These are phyloP conservation scores for Pleuronectes platessa DNA, from an alignment of 2,113 vertebrate genomes.

Conservation along the genomic window DNA sequence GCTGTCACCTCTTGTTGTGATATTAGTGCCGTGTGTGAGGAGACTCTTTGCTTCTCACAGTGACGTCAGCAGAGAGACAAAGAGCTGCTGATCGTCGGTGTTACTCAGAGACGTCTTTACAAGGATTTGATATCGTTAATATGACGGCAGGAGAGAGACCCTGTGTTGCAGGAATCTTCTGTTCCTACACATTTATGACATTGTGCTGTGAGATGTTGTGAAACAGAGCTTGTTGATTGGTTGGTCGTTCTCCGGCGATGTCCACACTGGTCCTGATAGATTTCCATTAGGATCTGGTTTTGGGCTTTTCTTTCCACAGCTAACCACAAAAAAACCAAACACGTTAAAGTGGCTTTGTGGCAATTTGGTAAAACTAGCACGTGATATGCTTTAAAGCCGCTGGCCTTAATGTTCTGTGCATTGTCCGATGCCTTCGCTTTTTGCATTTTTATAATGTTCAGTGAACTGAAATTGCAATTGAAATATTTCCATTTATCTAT, in stretches of 20 bases:
- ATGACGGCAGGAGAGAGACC: not conserved
- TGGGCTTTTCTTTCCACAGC: not conserved
- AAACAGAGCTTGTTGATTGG: not conserved
- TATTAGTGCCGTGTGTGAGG: constrained; percentile 6
- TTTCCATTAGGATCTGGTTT: not conserved
- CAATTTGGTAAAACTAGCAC: not conserved
- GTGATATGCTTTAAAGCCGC: not conserved
- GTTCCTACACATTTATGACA: not conserved
- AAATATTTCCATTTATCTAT: not conserved
- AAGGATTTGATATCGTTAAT: not conserved
- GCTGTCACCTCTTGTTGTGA: constrained; percentile 8
- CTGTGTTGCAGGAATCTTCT: not conserved
- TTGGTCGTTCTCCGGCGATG: constrained; percentile 7
- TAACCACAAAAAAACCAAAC: not conserved
- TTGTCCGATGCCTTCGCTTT: not conserved
- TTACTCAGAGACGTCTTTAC: not conserved
- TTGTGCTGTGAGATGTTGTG: not conserved
- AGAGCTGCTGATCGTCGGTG: not conserved
- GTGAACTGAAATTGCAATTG: not conserved
- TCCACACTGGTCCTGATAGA: not conserved
- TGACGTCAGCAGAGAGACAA: not conserved
- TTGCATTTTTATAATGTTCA: not conserved
- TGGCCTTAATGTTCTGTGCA: not conserved
- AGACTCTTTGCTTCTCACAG: not conserved
- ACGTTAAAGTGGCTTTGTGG: not conserved